Conservation (phyloP, 2,888 invertebrate species). For the Coremacera marginata region DNA sequence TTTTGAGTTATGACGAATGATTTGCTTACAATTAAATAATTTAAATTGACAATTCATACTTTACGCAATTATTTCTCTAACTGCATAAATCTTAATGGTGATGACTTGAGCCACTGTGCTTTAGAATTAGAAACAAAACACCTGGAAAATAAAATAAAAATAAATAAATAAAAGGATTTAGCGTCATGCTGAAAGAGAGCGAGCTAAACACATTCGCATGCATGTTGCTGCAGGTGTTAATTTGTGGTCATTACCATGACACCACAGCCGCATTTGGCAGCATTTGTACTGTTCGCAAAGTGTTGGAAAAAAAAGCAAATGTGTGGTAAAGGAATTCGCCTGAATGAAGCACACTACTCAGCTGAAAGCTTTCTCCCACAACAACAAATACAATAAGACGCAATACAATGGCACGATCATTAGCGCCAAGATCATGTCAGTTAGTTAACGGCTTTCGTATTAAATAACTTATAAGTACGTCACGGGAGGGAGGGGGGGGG, state of each 20-base stretch:
- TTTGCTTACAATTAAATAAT: no score
- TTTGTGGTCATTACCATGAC: conserved; percentile 13
- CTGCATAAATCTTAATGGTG: no score
- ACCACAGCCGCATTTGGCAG: background rate
- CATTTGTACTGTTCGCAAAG: background rate
- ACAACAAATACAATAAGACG: background rate
- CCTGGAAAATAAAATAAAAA: background rate
- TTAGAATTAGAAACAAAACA: background rate
- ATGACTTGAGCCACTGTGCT: background rate
- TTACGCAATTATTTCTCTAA: no score
- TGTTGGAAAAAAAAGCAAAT: no score
- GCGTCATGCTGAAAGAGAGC: background rate
- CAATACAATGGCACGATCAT: conserved; percentile 20
- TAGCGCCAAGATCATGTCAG: conserved; percentile 33
- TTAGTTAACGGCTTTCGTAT: conserved; percentile 26
- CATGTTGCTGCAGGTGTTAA: conserved; percentile 11
- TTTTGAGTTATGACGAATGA: no score
- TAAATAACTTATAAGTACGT: conserved; percentile 14
- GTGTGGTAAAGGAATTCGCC: background rate
- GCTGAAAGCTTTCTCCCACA: conserved; percentile 7
- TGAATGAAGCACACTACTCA: no score
- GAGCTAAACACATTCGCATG: background rate
- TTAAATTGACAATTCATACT: no score
- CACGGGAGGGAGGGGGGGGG: background rate
- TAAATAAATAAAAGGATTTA: background rate